A percentile compares a stretch with the other conserved stretches of the same genome.
Evolutionary conservation across 1,140 invertebrate genomes (phyloP).

Genomic region (Drosophila insularis): DNA sequence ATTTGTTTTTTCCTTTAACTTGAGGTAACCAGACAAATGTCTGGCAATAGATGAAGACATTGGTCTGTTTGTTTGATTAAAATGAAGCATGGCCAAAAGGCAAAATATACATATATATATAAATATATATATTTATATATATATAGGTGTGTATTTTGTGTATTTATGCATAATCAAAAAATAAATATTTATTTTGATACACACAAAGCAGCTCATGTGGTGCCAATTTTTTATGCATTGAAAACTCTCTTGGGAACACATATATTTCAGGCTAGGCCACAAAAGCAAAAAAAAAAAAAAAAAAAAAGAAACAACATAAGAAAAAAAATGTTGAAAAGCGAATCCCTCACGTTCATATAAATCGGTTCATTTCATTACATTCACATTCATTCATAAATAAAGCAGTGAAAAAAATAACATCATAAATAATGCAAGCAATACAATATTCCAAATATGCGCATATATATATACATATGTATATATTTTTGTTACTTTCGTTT

Average conservation of each 20-base stretch:
- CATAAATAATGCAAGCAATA: conserved; percentile 38
- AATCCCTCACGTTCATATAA: neutral
- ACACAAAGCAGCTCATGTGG: conserved; percentile 4
- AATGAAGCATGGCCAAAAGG: conserved; percentile 25
- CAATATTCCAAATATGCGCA: conserved; percentile 20
- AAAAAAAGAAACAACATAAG: neutral
- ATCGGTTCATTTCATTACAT: conserved; percentile 11
- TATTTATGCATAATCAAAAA: conserved; percentile 50
- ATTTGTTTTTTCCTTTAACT: neutral
- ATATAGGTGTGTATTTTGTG: conserved; percentile 1
- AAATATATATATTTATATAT: too few species aligned
- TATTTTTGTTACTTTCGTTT: conserved; percentile 23
- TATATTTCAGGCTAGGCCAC: conserved; percentile 56
- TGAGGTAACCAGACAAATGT: neutral
- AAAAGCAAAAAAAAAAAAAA: conserved; percentile 36
- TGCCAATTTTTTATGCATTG: neutral
- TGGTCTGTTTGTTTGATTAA: conserved; percentile 25
- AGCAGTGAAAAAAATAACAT: conserved; percentile 64
- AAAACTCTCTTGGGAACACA: conserved; percentile 32
- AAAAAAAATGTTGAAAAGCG: too few species aligned
- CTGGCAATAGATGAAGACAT: conserved; percentile 15
- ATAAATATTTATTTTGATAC: conserved; percentile 44
- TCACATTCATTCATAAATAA: conserved; percentile 59
- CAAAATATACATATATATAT: neutral
- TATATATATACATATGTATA: too few species aligned